Evolutionary conservation across 64 coral and sea anemone species (phyloP), one percentile per base, ranked within the genome.

Genomic region (Stichodactyla mertensii): DNA sequence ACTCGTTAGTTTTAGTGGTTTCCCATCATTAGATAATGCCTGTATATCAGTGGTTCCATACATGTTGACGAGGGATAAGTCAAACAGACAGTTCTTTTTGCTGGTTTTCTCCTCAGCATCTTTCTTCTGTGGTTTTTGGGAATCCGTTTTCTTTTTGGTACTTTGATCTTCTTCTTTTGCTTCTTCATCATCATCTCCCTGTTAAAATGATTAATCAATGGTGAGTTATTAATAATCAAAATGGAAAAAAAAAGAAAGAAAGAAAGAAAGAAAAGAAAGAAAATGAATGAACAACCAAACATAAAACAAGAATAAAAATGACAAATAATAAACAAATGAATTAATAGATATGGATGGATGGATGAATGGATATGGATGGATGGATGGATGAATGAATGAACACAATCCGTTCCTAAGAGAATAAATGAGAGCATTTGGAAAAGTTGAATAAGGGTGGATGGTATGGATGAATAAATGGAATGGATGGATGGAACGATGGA

Each of bases 1-100:
- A 99, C 97, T 88, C 53, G 93, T 92, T 6, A 99, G 74, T 83
- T 84, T 84, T 7, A 95, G 93, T 19, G 91, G 45, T 55, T 99
- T 91, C 19, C 83, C 88, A 91, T 92, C 89, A 69, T 99, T 88
- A 60, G 88, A 45, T 71, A 99, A 27, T 16, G 88, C 61, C 6
- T 99, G 93, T 8, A 99, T 89, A 86, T 99, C 97, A 83, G 85
- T 87, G 26, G 92, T 99, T 11, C 97, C 97, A 61, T 92, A 99
- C 16, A 86, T 92, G 53, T 99, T 99, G 23, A 99, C 97, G 6
- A 94, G 86, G 13, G 88, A 88, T 82, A 99, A 87, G 26, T 78
- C 90, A 57, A 99, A 99, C 24, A 99, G 57, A n/a, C 28, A 60
- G 60, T 53, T 79, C 74, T 95, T 99, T 66, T 86, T 85, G 7